Evolutionary conservation across 2,797 vertebrate genomes (phyloP).

Genomic region (Onychomys torridus): DNA sequence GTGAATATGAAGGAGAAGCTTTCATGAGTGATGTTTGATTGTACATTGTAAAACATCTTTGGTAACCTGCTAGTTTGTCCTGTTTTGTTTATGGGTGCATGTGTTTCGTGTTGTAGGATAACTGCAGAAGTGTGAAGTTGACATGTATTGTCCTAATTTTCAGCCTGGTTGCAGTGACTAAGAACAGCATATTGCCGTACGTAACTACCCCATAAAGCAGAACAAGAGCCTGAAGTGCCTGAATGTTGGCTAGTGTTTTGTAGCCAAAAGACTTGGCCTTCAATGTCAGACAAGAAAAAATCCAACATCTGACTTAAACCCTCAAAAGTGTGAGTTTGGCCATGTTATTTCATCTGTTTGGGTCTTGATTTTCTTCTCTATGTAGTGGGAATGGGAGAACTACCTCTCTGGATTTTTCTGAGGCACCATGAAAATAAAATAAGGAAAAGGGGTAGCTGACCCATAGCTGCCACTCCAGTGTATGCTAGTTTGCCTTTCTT

Average conservation of each 20-base stretch:
- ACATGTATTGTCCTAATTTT: neutral
- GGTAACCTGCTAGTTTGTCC: neutral
- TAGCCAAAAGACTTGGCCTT: neutral
- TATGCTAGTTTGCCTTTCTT: neutral
- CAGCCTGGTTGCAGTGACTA: slow-evolving; percentile 15
- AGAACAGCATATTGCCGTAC: neutral
- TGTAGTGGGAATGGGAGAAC: neutral
- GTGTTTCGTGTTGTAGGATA: neutral
- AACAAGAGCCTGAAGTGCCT: neutral
- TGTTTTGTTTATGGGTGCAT: neutral
- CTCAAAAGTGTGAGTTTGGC: neutral
- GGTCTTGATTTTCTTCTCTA: neutral
- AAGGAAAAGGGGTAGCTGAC: neutral
- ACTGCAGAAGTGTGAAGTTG: neutral
- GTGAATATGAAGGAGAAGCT: slow-evolving; percentile 1
- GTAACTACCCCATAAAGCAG: neutral
- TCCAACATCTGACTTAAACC: neutral
- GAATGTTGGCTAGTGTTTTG: neutral
- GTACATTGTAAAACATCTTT: slow-evolving; percentile 3
- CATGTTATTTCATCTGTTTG: neutral
- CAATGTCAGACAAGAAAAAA: neutral
- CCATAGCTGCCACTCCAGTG: neutral
- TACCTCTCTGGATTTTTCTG: neutral
- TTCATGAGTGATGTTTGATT: slow-evolving; percentile 32
- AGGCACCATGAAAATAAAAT: neutral